Conservation (phyloP, 2,113 vertebrate genomes). For the Columba livia region DNA sequence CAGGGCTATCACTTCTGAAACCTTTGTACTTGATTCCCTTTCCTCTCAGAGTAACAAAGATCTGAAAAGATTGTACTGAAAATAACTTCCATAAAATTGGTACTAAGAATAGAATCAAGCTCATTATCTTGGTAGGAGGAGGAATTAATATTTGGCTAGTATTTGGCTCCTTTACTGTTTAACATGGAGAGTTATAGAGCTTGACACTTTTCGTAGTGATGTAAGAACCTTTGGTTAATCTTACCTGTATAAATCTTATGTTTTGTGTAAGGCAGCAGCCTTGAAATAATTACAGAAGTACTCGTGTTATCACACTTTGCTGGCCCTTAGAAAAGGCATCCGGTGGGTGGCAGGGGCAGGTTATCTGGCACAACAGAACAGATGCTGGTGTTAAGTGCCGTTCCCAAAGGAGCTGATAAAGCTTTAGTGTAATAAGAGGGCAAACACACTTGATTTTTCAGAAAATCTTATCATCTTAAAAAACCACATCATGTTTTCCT, state of each 20-base stretch:
- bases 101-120: neutral
- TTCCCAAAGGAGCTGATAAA: neutral
- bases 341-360: neutral
- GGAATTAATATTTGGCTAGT: neutral
- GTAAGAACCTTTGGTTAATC: neutral
- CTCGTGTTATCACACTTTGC: neutral
- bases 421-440: neutral
- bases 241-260: neutral
- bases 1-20: neutral
- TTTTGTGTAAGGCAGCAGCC: neutral
- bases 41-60: neutral
- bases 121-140: neutral
- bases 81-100: neutral
- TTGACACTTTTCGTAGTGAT: neutral
- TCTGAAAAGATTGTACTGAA: neutral
- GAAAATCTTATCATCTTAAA: neutral
- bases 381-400: neutral
- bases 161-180: neutral
- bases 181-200: neutral
- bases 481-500: accelerated
- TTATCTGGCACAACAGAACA: constrained; percentile 1
- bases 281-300: neutral
- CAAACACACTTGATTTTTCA: neutral
- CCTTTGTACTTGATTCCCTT: neutral
- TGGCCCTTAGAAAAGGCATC: neutral